These are phyloP conservation scores for Trypoxylon attenuatum DNA, from an alignment of 2,888 invertebrate genomes.

Conservation along the genomic window DNA sequence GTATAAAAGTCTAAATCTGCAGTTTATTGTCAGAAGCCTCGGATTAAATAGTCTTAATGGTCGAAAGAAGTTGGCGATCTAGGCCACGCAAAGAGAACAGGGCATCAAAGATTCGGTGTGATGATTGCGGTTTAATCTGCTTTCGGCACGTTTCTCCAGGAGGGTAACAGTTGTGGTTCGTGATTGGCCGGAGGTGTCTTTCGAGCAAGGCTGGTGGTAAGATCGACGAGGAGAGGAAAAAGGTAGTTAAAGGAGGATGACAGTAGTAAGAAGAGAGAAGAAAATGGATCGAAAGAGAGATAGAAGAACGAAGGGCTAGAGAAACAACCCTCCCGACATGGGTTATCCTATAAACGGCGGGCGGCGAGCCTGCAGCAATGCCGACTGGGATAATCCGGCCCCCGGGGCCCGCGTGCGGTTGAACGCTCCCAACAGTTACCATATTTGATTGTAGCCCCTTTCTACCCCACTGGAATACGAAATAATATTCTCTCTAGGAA, in stretches of 20 bases:
- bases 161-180: constrained; percentile 38
- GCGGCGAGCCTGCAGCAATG: constrained; percentile 58
- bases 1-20: too few species aligned
- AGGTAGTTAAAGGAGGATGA: constrained; percentile 6
- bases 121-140: constrained; percentile 73
- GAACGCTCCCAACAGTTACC: constrained; percentile 72
- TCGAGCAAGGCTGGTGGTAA: too few species aligned
- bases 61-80: too few species aligned
- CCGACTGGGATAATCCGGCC: constrained; percentile 71
- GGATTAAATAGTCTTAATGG: too few species aligned
- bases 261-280: constrained; percentile 6
- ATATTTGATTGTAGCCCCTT: constrained; percentile 70
- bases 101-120: constrained; percentile 39
- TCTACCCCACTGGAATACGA: constrained; percentile 55
- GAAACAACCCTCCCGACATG: constrained; percentile 59
- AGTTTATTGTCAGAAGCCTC: too few species aligned
- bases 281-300: background rate
- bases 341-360: constrained; percentile 72
- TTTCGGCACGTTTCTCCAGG: constrained; percentile 63
- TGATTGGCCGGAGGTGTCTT: constrained; percentile 53
- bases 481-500: constrained; percentile 43
- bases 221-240: constrained; percentile 5
- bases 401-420: constrained; percentile 72
- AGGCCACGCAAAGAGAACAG: background rate
- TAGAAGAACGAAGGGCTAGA: constrained; percentile 10